Base-by-base conservation (phyloP, 1,140 invertebrate genomes). In the Pogonognathellus flavescens region DNA sequence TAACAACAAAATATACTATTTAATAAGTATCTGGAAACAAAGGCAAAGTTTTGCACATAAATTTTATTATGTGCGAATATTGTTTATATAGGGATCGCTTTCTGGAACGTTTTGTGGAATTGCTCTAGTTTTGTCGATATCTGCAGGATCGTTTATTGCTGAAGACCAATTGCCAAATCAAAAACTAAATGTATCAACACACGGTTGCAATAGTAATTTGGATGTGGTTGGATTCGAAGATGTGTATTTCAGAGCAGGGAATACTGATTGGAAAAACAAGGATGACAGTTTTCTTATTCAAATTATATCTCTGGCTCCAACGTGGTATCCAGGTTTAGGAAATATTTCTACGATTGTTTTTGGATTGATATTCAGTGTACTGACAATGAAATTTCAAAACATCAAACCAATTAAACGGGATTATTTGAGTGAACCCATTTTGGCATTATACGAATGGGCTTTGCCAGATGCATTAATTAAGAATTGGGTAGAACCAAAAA, bases 261-360 rank as follows among this genome's bases (percentile, higher is more conserved):
- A 66, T 10, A 5, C 18, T 14, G 55, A 59, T 18, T 85, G 84
- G 84, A 85, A 85, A 53, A 18, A 85, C 20, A 62, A 31, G n/a
- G 84, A 66, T 16, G 72, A 85, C 53, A 50, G 72, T 5, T 7
- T 20, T 3, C 8, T 85, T 10, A 85, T 85, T 22, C 41, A 85
- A 62, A 25, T 85, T 13, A n/a, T 85, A 0, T 85, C 84, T 11
- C 13, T 85, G 18, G 86, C 87, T 18, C 86, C 84, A n/a, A 66
- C 80, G 16, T 88, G 62, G 72, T 86, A 83, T 49, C 82, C 87
- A 16, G 55, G 83, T 3, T 25, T 84, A 18, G 87, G 87, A 57
- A 55, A 50, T 6, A 25, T 86, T 50, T 18, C 25, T 6, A 83
- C 85, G 1, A 18, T 88, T n/a, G 11, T 88, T 7, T 66, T 86